Base-by-base conservation (phyloP, 2,888 invertebrate species). In the Belgica antarctica region DNA sequence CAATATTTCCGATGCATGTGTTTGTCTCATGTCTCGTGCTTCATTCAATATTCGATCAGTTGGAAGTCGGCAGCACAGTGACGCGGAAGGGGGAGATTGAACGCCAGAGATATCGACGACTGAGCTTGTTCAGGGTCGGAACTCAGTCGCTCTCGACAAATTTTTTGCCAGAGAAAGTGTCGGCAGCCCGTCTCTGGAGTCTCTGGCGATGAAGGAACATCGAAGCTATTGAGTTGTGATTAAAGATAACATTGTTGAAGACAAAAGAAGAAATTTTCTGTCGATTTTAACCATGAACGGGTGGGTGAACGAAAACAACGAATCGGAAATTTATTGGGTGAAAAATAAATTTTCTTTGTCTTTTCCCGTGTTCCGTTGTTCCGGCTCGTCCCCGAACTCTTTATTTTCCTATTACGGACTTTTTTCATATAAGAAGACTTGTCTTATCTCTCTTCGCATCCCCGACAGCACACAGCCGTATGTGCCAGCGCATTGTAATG, bases 301-400 rank as follows among this genome's bases (percentile, higher is more conserved):
- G 17, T 47, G 8, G 52, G 10, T 24, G 47, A 31, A 25, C 4
- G 57, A 10, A 34, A n/a, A 57, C 28, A 68, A 24, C 19, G 19
- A 17, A 63, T 31, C 15, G 34, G 2, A 12, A 68, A 27, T 68
- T 57, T 68, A 68, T 68, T 68, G 28, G 34, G 68, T 57, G 57
- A 28, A 46, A 57, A 68, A 57, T 68, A 68, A 68, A 68, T 52
- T 57, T n/a, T 47, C 27, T 68, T 57, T 66, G 46, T 62, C 27
- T 63, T 63, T 63, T n/a, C 8, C 19, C 31, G 22, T 2, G 8
- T 57, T 5, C 7, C 25, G 3, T 28, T 31, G 3, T 63, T 15
- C 15, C 22, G 19, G 34, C 31, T 59, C 4, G 25, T n/a, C n/a
- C n/a, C n/a, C 27, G 34, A 24, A 19, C 34, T 62, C 24, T 12